These are phyloP conservation scores for Pseudoatta argentina DNA, from an alignment of 1,140 invertebrate genomes.

Conservation along the genomic window DNA sequence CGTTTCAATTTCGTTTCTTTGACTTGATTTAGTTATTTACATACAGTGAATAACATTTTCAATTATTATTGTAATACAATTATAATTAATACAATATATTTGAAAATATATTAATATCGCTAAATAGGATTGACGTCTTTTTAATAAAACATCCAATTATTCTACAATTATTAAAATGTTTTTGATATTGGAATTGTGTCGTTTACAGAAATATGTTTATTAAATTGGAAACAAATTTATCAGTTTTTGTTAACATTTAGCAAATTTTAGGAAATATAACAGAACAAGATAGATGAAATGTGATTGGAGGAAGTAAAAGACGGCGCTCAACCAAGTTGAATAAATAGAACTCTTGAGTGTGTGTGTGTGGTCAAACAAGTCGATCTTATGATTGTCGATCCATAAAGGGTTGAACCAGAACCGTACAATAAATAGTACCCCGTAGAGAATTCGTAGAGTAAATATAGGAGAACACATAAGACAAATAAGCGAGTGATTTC, in stretches of 20 bases:
- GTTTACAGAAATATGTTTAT: neutral
- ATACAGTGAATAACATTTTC: neutral
- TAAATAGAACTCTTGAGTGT: constrained; percentile 47
- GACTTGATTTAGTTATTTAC: neutral
- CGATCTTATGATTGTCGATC: constrained; percentile 46
- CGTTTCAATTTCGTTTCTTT: neutral
- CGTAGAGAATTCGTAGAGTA: constrained; percentile 17
- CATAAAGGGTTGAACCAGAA: constrained; percentile 48
- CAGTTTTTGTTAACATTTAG: neutral
- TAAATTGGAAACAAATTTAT: neutral
- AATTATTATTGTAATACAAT: too few species aligned
- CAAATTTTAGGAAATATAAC: neutral
- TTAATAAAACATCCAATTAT: neutral
- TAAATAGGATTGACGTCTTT: neutral
- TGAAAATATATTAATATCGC: neutral
- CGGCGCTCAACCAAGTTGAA: constrained; percentile 36
- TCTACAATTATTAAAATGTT: neutral
- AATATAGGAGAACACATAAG: neutral
- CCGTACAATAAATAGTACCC: constrained; percentile 37
- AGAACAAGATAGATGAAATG: constrained; percentile 12
- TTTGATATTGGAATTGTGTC: neutral
- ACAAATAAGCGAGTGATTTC: neutral
- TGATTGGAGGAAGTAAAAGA: constrained; percentile 28
- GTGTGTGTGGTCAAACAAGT: constrained; percentile 42
- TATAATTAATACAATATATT: neutral